Conservation (phyloP, 2,888 invertebrate species). For the Ischnura elegans region DNA sequence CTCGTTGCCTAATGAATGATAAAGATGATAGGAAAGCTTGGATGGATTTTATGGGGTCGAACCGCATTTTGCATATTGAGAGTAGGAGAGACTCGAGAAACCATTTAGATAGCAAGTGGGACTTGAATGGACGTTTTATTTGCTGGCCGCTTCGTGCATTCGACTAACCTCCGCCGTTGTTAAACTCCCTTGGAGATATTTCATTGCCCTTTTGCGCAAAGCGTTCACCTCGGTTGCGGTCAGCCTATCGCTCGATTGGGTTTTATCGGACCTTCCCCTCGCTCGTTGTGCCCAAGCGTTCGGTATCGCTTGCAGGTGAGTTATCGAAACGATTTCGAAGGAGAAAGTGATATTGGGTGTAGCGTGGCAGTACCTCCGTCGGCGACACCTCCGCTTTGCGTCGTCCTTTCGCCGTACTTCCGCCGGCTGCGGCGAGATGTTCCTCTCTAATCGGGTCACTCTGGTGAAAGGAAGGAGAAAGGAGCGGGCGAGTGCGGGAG, state of each 20-base stretch:
- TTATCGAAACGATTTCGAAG: neutral
- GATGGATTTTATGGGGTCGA: no score
- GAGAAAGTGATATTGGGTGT: neutral
- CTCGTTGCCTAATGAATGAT: no score
- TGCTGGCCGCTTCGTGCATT: no score
- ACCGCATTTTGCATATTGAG: no score
- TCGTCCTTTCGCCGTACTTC: neutral
- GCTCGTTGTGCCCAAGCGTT: neutral
- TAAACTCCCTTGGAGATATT: neutral
- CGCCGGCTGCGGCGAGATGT: neutral
- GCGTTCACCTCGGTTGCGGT: neutral
- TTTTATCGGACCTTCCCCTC: neutral
- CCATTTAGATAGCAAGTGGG: no score
- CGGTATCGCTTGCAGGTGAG: neutral
- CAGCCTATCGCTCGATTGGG: neutral
- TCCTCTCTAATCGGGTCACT: neutral
- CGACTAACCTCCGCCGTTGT: no score
- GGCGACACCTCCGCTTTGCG: neutral
- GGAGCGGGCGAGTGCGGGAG: neutral
- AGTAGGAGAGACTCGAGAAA: no score
- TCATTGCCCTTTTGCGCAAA: neutral
- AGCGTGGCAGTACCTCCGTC: neutral
- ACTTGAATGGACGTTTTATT: no score
- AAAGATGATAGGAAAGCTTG: no score
- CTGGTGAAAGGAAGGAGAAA: slow-evolving; percentile 12